Evolutionary conservation across 2,113 vertebrate genomes (phyloP).

Genomic region (Sylvia atricapilla): DNA sequence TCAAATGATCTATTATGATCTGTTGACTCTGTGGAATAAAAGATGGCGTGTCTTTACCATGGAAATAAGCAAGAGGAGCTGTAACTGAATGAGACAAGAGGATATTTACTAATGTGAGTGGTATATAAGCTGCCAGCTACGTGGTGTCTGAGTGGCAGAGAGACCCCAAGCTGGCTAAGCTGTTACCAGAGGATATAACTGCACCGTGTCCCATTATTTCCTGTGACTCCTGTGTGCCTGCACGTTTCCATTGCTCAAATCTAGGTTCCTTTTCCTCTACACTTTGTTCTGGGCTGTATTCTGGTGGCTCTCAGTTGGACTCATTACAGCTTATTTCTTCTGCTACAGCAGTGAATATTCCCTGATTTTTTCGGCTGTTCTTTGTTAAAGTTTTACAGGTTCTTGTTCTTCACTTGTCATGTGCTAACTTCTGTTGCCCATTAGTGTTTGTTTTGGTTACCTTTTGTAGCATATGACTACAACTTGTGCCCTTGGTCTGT

Average conservation of each 20-base stretch:
- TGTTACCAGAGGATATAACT: neutral
- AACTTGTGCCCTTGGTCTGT: neutral
- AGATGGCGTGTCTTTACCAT: neutral
- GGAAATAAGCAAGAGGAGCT: neutral
- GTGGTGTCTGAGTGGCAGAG: neutral
- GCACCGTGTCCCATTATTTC: fast-evolving
- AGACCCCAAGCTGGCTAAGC: neutral
- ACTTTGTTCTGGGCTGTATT: neutral
- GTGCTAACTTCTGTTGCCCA: neutral
- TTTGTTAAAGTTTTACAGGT: neutral
- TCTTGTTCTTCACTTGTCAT: neutral
- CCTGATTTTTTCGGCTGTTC: neutral
- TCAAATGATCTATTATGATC: neutral
- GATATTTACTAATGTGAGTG: neutral
- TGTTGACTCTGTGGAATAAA: neutral
- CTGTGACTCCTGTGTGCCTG: neutral
- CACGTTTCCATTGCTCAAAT: neutral
- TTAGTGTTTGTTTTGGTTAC: constrained; percentile 7
- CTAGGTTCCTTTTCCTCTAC: neutral
- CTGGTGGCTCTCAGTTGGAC: neutral
- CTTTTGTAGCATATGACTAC: neutral
- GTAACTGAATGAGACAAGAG: neutral
- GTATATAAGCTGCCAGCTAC: neutral
- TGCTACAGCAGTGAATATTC: neutral
- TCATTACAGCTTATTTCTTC: neutral